Evolutionary conservation across 1,140 invertebrate genomes (phyloP).

Genomic region (Ridgeia piscesae): DNA sequence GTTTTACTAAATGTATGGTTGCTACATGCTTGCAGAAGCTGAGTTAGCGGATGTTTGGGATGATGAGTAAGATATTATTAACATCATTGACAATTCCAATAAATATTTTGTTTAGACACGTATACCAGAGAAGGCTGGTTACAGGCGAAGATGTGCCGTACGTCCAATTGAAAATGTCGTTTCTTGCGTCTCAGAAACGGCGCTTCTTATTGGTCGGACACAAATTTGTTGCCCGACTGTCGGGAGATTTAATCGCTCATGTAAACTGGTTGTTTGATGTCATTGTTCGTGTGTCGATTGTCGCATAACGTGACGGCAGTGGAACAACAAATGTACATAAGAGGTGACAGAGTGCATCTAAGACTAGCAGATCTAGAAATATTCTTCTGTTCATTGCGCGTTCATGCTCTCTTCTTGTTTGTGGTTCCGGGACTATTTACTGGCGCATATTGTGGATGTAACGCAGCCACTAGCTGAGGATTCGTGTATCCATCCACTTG

Average conservation of each 20-base stretch:
- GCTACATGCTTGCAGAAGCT: neutral
- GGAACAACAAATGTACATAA: neutral
- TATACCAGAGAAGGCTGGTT: neutral
- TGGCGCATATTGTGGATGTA: neutral
- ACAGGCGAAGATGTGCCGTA: neutral
- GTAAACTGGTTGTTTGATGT: neutral
- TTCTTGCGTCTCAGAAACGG: too few relatives aligned
- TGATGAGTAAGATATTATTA: neutral
- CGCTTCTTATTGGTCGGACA: too few relatives aligned
- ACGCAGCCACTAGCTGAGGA: neutral
- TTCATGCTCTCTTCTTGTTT: neutral
- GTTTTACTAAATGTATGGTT: neutral
- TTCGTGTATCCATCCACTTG: neutral
- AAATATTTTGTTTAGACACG: neutral
- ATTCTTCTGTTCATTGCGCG: neutral
- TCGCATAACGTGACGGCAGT: neutral
- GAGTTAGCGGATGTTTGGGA: too few relatives aligned
- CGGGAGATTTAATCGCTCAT: too few relatives aligned
- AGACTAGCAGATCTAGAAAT: neutral
- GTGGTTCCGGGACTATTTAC: too few relatives aligned
- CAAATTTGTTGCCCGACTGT: too few relatives aligned
- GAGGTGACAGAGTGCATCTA: neutral
- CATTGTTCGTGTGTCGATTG: neutral
- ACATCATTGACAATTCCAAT: neutral
- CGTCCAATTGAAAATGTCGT: too few relatives aligned